Evolutionary conservation across 1,140 invertebrate species (phyloP).

Genomic region (Melipona quadrifasciata): DNA sequence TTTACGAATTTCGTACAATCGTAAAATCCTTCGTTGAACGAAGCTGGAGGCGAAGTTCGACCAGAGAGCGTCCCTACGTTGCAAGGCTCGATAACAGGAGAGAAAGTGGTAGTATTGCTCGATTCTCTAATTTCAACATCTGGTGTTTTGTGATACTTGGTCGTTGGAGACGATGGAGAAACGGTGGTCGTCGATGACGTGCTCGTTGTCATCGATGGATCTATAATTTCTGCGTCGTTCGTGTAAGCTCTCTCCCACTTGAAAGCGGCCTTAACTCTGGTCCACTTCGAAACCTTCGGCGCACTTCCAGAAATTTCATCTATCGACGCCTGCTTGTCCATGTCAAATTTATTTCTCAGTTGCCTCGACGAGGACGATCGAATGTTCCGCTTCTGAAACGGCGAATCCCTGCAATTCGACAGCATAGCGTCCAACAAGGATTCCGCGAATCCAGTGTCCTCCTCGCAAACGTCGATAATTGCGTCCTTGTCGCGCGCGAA

Average conservation of each 20-base stretch:
- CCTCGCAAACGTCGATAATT: constrained; percentile 48
- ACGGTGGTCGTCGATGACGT: constrained; percentile 54
- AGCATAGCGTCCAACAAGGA: constrained; percentile 68
- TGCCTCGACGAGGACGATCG: constrained; percentile 50
- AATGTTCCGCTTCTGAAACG: constrained; percentile 29
- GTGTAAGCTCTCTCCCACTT: constrained; percentile 87
- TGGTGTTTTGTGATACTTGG: constrained; percentile 81
- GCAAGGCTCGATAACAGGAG: constrained; percentile 66
- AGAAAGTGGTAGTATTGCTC: constrained; percentile 35
- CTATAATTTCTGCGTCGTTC: constrained; percentile 41
- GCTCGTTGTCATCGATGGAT: constrained; percentile 56
- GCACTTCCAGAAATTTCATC: constrained; percentile 22
- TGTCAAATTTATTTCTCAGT: constrained; percentile 76
- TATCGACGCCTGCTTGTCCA: constrained; percentile 9
- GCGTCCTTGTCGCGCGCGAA: constrained; percentile 41
- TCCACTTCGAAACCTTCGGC: constrained; percentile 90
- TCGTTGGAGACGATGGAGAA: constrained; percentile 63
- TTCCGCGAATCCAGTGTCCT: constrained; percentile 71
- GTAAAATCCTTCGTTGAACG: constrained; percentile 80
- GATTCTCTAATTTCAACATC: constrained; percentile 42
- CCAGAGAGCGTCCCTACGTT: constrained; percentile 75
- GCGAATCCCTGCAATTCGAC: constrained; percentile 55
- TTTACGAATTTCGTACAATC: constrained; percentile 54
- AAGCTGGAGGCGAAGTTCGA: constrained; percentile 80
- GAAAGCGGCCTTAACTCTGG: constrained; percentile 91